Conservation (phyloP, 2,797 vertebrate species). For the Platalea minor region DNA sequence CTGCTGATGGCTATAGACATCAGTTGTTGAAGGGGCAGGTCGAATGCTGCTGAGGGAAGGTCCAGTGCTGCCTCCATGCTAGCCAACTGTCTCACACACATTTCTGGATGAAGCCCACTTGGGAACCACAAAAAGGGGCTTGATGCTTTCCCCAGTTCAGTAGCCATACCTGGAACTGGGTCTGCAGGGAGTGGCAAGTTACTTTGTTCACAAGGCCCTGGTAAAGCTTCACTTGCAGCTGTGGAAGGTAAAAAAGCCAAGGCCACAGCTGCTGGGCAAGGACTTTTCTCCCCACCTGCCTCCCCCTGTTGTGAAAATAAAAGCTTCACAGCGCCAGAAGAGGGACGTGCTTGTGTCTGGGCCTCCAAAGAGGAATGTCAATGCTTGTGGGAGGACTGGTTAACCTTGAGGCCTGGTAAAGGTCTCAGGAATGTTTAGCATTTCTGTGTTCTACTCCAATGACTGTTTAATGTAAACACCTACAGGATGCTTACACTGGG, state of each 20-base stretch:
- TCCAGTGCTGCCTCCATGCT: background rate
- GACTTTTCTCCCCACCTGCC: background rate
- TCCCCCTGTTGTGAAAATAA: background rate
- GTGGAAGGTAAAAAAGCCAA: background rate
- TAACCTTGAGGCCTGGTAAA: background rate
- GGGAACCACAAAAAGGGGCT: background rate
- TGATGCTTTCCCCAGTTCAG: background rate
- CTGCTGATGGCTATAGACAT: background rate
- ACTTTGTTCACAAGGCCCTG: background rate
- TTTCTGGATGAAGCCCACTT: background rate
- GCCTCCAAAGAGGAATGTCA: background rate
- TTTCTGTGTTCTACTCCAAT: background rate
- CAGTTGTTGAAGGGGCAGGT: background rate
- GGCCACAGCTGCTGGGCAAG: background rate
- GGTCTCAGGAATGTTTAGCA: too few species aligned
- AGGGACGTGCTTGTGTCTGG: background rate
- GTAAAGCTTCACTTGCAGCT: background rate
- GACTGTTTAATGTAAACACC: background rate
- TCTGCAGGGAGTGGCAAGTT: too few species aligned
- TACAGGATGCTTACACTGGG: fast-evolving
- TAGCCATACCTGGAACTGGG: background rate
- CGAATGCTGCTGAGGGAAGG: fast-evolving
- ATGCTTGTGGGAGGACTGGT: background rate
- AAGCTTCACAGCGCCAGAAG: background rate
- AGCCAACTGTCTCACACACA: fast-evolving